Evolutionary conservation across 2,797 vertebrate species (phyloP), one percentile per base, ranked within the genome.

Genomic region (Pelochelys cantorii): DNA sequence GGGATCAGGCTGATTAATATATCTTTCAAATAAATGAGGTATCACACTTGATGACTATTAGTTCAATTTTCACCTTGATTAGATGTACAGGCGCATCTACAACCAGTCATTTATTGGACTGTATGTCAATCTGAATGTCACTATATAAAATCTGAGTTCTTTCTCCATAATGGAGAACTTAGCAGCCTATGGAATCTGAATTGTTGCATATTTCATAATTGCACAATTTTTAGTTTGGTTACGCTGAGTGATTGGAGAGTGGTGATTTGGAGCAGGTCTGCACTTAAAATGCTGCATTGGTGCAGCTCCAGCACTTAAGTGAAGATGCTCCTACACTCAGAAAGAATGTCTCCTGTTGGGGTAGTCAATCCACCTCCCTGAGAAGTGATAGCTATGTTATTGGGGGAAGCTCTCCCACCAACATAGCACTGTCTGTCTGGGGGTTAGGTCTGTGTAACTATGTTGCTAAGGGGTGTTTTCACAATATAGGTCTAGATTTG

Each of bases 201-300:
- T 79, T 84, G 17, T 20, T 22, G 23, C 27, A 54, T 84, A 90
- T 71, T 87, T 88, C 86, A 81, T 91, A 94, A 90, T 86, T 93
- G 25, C 10, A 29, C n/a, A 68, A 68, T 20, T 77, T 90, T 94
- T 95, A 77, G 31, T 59, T 62, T 77, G 75, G 79, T 57, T 93
- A 83, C 7, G 87, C 75, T 71, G 93, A 85, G 23, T 83, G 93
- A 95, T 55, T 65, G 77, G 91, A 86, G 78, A 86, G 93, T 31
- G 87, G 25, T 37, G 23, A 60, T 18, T 88, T 93, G n/a, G 65
- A 68, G 17, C 18, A 68, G 18, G n/a, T 20, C 65, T 68, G 20
- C 9, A 20, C 18, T 68, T 68, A 68, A 68, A 34, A 34, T 22
- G 17, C 18, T 34, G 8, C 31, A 34, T 11, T 11, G 10, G n/a